These are phyloP conservation scores for Capreolus pygargus DNA, from an alignment of 2,113 vertebrate genomes.

Conservation along the genomic window DNA sequence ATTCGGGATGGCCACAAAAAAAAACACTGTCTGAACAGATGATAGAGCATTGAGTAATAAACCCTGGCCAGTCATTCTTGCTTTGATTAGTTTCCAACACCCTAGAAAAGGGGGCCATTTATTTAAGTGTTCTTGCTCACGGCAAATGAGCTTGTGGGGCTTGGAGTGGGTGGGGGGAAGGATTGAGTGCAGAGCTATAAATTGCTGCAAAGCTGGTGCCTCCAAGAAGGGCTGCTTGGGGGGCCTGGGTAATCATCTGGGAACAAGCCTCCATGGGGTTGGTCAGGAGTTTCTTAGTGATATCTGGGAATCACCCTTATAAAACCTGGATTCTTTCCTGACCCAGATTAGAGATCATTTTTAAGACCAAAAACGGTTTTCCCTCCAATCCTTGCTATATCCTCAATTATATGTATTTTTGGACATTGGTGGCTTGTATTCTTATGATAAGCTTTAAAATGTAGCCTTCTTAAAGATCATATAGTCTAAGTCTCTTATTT, in stretches of 20 bases:
- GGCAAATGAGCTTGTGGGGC: conserved; percentile 68
- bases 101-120: conserved; percentile 48
- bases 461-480: background rate
- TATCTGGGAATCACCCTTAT: background rate
- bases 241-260: conserved; percentile 36
- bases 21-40: conserved; percentile 31
- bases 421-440: background rate
- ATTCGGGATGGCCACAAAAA: conserved; percentile 39
- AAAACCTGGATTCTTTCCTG: background rate
- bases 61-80: conserved; percentile 58
- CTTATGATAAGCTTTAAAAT: background rate
- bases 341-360: background rate
- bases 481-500: background rate
- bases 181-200: conserved; percentile 65
- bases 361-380: background rate
- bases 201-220: conserved; percentile 59
- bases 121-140: conserved; percentile 70
- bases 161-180: background rate
- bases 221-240: conserved; percentile 71
- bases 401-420: background rate
- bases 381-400: background rate
- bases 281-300: background rate
- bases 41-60: conserved; percentile 61
- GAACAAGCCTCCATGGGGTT: background rate
- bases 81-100: conserved; percentile 69